Conservation (phyloP, 2,113 vertebrate species). For the Heterochromis multidens region DNA sequence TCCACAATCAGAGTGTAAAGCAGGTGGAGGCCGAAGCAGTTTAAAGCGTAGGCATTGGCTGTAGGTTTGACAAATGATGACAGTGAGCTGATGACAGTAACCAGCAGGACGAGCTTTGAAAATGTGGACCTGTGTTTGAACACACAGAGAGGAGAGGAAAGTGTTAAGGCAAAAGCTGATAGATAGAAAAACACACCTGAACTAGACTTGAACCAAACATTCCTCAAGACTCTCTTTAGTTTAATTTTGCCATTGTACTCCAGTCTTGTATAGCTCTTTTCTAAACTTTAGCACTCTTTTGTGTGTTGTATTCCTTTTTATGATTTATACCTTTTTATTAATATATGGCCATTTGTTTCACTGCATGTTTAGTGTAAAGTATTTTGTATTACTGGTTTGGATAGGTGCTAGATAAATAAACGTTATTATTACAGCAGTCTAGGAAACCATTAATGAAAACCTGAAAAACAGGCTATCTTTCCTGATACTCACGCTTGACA, state of each 20-base stretch:
- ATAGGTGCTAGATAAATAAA: background rate
- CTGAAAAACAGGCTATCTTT: background rate
- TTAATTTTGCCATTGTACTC: background rate
- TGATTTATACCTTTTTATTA: too few species aligned
- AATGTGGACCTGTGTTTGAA: slow-evolving; percentile 77
- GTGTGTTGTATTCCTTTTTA: too few species aligned
- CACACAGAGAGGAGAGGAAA: background rate
- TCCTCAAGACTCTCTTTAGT: too few species aligned
- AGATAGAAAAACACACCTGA: background rate
- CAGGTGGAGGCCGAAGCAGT: slow-evolving; percentile 85
- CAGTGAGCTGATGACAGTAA: slow-evolving; percentile 75
- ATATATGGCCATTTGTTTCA: background rate
- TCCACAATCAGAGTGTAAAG: slow-evolving; percentile 77
- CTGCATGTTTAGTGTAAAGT: accelerated
- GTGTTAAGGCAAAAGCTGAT: background rate
- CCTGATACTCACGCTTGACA: background rate
- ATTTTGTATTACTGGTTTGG: background rate
- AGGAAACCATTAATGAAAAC: background rate
- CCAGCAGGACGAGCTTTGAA: slow-evolving; percentile 62
- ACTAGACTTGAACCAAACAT: background rate
- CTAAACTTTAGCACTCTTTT: too few species aligned
- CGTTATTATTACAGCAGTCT: background rate
- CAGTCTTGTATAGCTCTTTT: background rate
- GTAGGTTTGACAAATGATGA: slow-evolving; percentile 85
- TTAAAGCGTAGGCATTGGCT: slow-evolving; percentile 87